phyloP scores from a whole-genome alignment of 2,888 invertebrate species.

The Teleogryllus oceanicus region DNA sequence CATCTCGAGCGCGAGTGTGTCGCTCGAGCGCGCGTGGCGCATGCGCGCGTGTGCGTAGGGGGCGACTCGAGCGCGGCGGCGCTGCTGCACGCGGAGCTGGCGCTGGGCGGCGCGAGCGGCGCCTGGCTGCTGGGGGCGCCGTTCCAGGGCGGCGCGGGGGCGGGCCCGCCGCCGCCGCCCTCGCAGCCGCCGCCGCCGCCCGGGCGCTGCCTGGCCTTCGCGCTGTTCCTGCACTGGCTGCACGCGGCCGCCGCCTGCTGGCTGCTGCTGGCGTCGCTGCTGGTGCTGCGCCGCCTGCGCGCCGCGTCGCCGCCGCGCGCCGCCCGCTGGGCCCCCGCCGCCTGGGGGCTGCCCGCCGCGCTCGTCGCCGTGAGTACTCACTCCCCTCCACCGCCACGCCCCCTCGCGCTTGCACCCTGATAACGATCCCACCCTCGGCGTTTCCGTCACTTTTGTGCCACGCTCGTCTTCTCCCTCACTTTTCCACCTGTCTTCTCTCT shows the following conservation, averaged over 20 bases:
- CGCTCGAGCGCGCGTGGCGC: conserved; percentile 39
- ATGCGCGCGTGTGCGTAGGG: conserved; percentile 48
- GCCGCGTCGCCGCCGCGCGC: conserved; percentile 48
- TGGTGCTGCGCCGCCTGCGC: conserved; percentile 57
- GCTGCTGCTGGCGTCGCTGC: conserved; percentile 64
- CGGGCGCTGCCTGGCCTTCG: conserved; percentile 63
- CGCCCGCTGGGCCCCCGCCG: conserved; percentile 52
- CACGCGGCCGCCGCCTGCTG: conserved; percentile 67
- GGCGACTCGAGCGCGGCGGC: conserved; percentile 43
- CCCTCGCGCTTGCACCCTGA: no score
- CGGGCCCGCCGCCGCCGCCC: background rate
- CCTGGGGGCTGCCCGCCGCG: conserved; percentile 61
- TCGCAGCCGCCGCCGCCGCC: background rate
- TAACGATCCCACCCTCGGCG: no score
- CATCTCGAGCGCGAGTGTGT: no score
- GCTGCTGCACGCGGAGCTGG: conserved; percentile 58
- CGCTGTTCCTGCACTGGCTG: conserved; percentile 65
- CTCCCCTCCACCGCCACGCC: background rate
- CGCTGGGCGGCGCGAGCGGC: conserved; percentile 58
- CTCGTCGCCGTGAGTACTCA: conserved; percentile 60
- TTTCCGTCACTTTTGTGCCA: no score
- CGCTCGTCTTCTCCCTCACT: no score
- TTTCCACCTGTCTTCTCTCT: no score
- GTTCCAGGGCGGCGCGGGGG: background rate
- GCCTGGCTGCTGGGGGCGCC: conserved; percentile 64